Base-by-base conservation (phyloP, 2,797 vertebrate genomes). In the Nannoperca obscura region DNA sequence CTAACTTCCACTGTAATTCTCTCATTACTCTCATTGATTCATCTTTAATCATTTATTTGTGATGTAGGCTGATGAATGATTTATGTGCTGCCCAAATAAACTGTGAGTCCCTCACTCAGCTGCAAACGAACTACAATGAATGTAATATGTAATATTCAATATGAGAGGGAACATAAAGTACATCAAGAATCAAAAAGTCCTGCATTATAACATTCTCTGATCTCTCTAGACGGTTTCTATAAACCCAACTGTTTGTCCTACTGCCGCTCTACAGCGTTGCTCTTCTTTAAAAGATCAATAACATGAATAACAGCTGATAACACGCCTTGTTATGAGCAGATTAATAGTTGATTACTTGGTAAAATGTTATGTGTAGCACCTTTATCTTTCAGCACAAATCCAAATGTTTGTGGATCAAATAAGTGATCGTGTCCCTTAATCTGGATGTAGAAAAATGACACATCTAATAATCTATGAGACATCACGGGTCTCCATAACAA, bases 11-110 rank as follows among this genome's bases (percentile, higher is more conserved):
- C 30, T 1, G 20, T 27, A 42, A 67, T 32, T 69, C 7, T 40
- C n/a, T 67, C 32, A 36, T 70, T 65, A 17, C 5, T 24, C 30
- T 24, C 30, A 82, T 60, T 77, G 67, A 81, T 65, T 82, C 14
- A 36, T 32, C 44, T 81, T 57, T 58, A 81, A 83, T 80, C 58
- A 77, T 62, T 81, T 27, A 59, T 71, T 84, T 55, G 70, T 60
- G 27, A 74, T 52, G 46, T 44, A 74, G 49, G 19, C 64, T 79
- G 53, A 78, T 80, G 7, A 87, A 71, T 80, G 60, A 88, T 55
- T 85, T 4, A 74, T 63, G 42, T 20, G 13, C 70, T 34, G 65
- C 57, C 3, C 59, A 73, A 81, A 83, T 71, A 76, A 73, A 42
- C 15, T 0, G 50, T 81, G 24, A 27, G 24, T 27, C 24, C 24